Base-by-base conservation (phyloP, 2,113 vertebrate species). In the Clarias batrachus region DNA sequence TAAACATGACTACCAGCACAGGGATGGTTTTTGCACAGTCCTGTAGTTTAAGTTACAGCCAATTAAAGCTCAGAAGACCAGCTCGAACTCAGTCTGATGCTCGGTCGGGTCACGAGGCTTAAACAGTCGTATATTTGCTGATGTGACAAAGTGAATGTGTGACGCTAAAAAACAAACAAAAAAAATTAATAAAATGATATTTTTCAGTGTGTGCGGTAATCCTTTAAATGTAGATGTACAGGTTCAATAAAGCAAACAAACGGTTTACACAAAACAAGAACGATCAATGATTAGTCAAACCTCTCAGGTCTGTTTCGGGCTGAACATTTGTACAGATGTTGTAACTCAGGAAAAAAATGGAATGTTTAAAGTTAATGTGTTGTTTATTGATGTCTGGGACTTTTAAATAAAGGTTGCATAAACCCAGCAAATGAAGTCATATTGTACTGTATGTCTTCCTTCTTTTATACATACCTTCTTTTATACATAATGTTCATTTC, bases 221-320 rank as follows among this genome's bases (percentile, higher is more conserved):
- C 19, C 54, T 54, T 83, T 23, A 59, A 30, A 30, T 59, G 41
- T 73, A n/a, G 10, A 33, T 71, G 66, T 17, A 56, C 27, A 33
- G 48, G 11, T 83, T 73, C 30, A 19, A 30, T 4, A 27, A 76
- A 52, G 23, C 10, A 54, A 14, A 68, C 41, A 82, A 68, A 66
- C 16, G 52, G 48, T 83, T 19, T 54, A 56, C 33, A 54, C 19
- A 82, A 82, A 21, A 19, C 16, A 19, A 30, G 48, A 71, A 71
- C 66, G 25, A 37, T 33, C 52, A 1, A 21, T 23, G 16, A 33
- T 37, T n/a, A 17, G 25, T 83, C 52, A 33, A 23, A 21, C 27
- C 27, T 71, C 65, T 73, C 66, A 59, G 82, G 82, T 83, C 62
- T 59, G 82, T 23, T 70, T 73, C 65, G 21, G 52, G 57, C 82